phyloP scores from a whole-genome alignment of 2,888 invertebrate genomes.

The Stenotaenia linearis region DNA sequence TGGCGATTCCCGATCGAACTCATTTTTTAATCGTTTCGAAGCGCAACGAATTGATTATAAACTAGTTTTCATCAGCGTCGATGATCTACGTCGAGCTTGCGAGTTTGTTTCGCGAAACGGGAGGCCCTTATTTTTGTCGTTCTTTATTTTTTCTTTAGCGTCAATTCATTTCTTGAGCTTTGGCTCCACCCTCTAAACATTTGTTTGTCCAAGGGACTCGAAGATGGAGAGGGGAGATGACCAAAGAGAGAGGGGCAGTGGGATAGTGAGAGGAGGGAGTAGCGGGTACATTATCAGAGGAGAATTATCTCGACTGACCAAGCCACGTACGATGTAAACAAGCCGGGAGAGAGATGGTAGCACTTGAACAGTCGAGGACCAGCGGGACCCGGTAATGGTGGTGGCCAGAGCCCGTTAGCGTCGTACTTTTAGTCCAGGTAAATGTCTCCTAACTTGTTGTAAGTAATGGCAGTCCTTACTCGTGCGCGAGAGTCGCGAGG shows the following conservation, averaged over 20 bases:
- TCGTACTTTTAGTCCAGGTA: neutral
- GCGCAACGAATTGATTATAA: neutral
- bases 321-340: conserved; percentile 19
- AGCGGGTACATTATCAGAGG: conserved; percentile 9
- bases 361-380: neutral
- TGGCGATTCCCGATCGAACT: neutral
- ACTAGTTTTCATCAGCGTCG: neutral
- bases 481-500: neutral
- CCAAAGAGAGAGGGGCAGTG: conserved; percentile 5
- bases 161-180: neutral
- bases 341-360: neutral
- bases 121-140: neutral
- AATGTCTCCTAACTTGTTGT: neutral
- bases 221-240: conserved; percentile 1
- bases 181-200: conserved; percentile 19
- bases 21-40: neutral
- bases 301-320: conserved; percentile 19
- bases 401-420: neutral
- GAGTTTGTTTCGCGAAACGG: neutral
- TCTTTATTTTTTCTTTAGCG: neutral
- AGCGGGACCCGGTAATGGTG: neutral
- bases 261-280: neutral
- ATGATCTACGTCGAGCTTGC: neutral
- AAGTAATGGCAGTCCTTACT: neutral
- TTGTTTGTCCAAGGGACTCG: neutral